Evolutionary conservation across 2,797 vertebrate genomes (phyloP).

Genomic region (Sebastes paucispinis): DNA sequence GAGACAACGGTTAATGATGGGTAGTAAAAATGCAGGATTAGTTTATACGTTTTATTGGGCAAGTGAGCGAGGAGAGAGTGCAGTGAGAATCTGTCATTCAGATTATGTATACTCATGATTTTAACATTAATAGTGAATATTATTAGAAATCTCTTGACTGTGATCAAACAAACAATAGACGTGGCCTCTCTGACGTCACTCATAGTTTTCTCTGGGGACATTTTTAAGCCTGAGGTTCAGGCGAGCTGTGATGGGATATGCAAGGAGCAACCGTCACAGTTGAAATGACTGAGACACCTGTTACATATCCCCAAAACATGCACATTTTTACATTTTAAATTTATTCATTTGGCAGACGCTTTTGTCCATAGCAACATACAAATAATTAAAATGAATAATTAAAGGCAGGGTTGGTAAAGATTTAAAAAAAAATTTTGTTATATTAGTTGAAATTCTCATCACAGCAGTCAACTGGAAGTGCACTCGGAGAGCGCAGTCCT

Average conservation of each 20-base stretch:
- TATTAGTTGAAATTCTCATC: too few relatives aligned
- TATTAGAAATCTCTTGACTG: neutral
- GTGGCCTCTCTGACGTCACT: neutral
- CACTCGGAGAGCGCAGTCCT: too few relatives aligned
- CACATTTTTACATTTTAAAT: neutral
- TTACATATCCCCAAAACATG: neutral
- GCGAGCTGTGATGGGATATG: neutral
- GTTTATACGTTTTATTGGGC: neutral
- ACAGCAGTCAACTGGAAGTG: too few relatives aligned
- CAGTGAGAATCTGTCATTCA: neutral
- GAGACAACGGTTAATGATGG: neutral
- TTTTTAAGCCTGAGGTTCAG: neutral
- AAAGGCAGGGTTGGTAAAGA: too few relatives aligned
- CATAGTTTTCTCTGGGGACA: neutral
- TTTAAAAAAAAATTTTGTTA: too few relatives aligned
- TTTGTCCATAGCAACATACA: too few relatives aligned
- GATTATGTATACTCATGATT: neutral
- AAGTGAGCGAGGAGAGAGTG: neutral
- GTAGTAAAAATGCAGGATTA: neutral
- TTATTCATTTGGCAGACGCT: neutral
- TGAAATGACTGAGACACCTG: neutral
- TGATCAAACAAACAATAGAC: neutral
- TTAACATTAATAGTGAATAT: neutral
- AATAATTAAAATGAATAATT: too few relatives aligned
- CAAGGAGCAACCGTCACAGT: neutral